These are phyloP conservation scores for Montipora foliosa DNA, from an alignment of 64 coral and sea anemone species.

Conservation along the genomic window DNA sequence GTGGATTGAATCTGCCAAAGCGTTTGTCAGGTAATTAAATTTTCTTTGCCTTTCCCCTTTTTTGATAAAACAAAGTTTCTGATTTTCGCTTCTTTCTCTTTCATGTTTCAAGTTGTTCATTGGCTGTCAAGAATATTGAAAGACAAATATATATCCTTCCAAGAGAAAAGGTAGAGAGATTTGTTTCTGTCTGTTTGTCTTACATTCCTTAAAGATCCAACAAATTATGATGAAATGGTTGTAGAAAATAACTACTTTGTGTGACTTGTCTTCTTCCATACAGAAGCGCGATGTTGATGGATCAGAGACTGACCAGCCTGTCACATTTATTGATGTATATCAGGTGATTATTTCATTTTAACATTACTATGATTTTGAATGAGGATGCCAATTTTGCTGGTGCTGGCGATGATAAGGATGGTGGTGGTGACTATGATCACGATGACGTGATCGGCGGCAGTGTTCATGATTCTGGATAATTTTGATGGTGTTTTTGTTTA, in stretches of 20 bases:
- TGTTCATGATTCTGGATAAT: not conserved
- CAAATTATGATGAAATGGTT: too few relatives aligned
- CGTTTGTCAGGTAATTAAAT: conserved; percentile 86
- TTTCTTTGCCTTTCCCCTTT: not conserved
- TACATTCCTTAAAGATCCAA: too few relatives aligned
- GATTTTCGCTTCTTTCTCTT: not conserved
- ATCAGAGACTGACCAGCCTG: conserved; percentile 66
- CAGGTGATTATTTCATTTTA: conserved; percentile 48
- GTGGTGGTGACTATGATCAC: too few relatives aligned
- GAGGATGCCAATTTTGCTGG: not conserved
- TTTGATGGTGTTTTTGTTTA: not conserved
- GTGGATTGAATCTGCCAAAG: conserved; percentile 87
- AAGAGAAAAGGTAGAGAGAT: conserved; percentile 80
- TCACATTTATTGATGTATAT: conserved; percentile 89
- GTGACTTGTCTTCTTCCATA: not conserved
- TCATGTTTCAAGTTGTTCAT: conserved; percentile 86
- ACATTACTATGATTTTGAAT: not conserved
- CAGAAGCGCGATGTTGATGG: conserved; percentile 71
- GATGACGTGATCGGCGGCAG: not conserved
- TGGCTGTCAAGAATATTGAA: conserved; percentile 94
- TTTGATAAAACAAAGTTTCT: not conserved
- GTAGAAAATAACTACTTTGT: not conserved
- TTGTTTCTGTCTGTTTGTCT: not conserved
- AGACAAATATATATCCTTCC: conserved; percentile 90
- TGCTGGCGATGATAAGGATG: not conserved